Base-by-base conservation (phyloP, 2,797 vertebrate species). In the Sparus aurata region DNA sequence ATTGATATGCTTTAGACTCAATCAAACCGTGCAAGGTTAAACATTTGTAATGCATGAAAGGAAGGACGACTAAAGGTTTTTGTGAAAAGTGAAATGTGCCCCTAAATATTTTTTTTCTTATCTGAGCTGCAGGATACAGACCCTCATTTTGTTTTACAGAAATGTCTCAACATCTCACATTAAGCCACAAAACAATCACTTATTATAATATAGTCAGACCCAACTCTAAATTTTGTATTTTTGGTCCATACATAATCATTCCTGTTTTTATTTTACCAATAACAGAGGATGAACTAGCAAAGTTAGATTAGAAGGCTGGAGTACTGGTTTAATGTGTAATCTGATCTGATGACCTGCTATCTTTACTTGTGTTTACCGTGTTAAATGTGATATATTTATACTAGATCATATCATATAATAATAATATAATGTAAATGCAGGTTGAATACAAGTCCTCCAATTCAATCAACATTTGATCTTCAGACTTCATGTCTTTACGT, bases 401-500 rank as follows among this genome's bases (percentile, higher is more conserved):
- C 12, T 10, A 38, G 34, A 38, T 34, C 34, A 38, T 38, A 38
- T 38, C 8, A 38, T 38, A 10, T 34, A 34, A 34, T 34, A 34
- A 34, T 34, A 34, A 8, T 34, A 34, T 34, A 1, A 34, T 8
- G 7, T 34, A 34, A 34, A 34, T 34, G 7, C 6, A 8, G 34
- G 34, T 34, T 34, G 34, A 34, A 8, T 34, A 34, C 34, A 34
- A 47, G 25, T 75, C 66, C 22, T 15, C 22, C 34, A 17, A 38
- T 3, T 71, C 4, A 72, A 45, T 2, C 47, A 23, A 50, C 2
- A 41, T 3, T 12, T 7, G 30, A 12, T 47, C 5, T 8, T n/a
- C 6, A 60, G 10, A 27, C 18, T 61, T 72, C 25, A n/a, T 66
- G 52, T 47, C 18, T 61, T 72, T 25, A n/a, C 66, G 52, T 47